phyloP scores from a whole-genome alignment of 2,888 invertebrate species.

The Microctonus hyperodae region DNA sequence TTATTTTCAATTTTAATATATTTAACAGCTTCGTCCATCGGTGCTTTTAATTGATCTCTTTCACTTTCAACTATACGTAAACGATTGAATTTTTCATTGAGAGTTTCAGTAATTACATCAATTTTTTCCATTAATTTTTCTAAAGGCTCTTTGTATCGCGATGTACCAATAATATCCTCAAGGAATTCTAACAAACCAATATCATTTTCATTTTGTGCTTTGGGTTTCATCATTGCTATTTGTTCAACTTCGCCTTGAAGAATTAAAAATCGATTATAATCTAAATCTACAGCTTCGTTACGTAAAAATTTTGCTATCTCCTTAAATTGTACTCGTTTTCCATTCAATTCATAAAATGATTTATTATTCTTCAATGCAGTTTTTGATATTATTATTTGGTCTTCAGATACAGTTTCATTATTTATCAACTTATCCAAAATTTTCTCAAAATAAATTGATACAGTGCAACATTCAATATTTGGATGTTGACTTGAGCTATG shows the following conservation, averaged over 20 bases:
- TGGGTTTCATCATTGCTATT: constrained; percentile 99
- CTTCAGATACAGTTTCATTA: constrained; percentile 80
- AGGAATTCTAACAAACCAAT: constrained; percentile 97
- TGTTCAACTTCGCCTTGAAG: constrained; percentile 99
- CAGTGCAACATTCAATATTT: constrained; percentile 80
- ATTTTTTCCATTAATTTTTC: constrained; percentile 76
- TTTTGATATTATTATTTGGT: constrained; percentile 84
- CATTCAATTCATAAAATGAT: constrained; percentile 80
- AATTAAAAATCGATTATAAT: constrained; percentile 96
- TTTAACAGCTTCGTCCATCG: constrained; percentile 80
- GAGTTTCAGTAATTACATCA: constrained; percentile 75
- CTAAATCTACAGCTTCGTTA: constrained; percentile 89
- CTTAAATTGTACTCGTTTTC: constrained; percentile 80
- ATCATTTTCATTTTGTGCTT: constrained; percentile 83
- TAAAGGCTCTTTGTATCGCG: constrained; percentile 83
- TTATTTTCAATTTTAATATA: constrained; percentile 83
- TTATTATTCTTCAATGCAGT: constrained; percentile 75
- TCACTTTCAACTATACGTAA: constrained; percentile 84
- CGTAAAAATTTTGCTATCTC: constrained; percentile 82
- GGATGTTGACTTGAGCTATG: constrained; percentile 87
- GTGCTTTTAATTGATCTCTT: constrained; percentile 78
- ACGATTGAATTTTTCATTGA: constrained; percentile 84
- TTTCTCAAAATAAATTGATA: constrained; percentile 86
- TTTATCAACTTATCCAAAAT: constrained; percentile 80
- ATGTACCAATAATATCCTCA: constrained; percentile 97